Evolutionary conservation across 2,888 invertebrate genomes (phyloP), one percentile per base, ranked within the genome.

Genomic region (Drosophila pseudotalamancana): DNA sequence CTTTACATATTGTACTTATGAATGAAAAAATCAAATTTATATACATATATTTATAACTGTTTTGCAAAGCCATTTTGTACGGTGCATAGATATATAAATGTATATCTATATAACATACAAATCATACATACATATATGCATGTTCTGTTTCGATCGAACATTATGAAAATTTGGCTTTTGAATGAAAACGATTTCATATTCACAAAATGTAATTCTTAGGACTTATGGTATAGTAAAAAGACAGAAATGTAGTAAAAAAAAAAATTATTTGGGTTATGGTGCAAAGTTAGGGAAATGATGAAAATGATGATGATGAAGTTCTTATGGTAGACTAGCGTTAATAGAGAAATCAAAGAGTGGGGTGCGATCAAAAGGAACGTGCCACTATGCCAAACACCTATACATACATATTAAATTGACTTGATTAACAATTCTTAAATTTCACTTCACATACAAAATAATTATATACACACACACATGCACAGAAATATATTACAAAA

Each of bases 101-200:
- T 35, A 34, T 29, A n/a, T 11, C 5, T 3, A 42, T 25, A 42
- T 42, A 42, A 49, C 23, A 40, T 23, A 56, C 25, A 50, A 34
- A 51, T 35, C 12, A 53, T n/a, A 21, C 46, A 32, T 34, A 54
- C 25, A 40, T 34, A 56, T 50, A 55, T 48, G 32, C 45, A 66
- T 27, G 31, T 53, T 51, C 43, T 18, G 12, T 50, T 65, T 65
- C 54, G 29, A 48, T 61, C 54, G 49, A 50, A 53, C 37, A 35
- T 73, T 77, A 72, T 77, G 54, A 77, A 63, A 71, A 65, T 62
- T 56, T 79, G 76, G 83, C 76, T 77, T 77, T 54, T 56, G 42
- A 75, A 75, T 70, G 54, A 56, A 43, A 64, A 66, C 43, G 43
- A 54, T 37, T 34, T 49, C 16, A 40, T 27, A 55, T 39, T 31